Evolutionary conservation across 2,797 vertebrate species (phyloP).

Genomic region (Vultur gryphus): DNA sequence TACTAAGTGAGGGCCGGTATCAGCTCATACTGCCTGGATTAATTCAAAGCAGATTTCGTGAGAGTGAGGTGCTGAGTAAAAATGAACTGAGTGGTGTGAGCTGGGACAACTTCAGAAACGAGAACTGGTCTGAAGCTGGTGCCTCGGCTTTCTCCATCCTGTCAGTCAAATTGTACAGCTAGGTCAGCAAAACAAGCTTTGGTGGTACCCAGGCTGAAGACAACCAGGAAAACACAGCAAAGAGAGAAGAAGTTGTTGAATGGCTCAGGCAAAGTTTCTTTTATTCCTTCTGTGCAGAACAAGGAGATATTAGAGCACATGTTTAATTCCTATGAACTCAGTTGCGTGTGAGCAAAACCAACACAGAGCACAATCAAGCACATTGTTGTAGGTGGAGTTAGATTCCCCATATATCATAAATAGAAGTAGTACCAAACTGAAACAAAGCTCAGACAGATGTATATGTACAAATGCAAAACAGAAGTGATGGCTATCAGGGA

Average conservation of each 20-base stretch:
- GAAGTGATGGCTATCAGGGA: neutral
- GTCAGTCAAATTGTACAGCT: neutral
- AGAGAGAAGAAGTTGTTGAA: neutral
- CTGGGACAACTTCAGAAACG: neutral
- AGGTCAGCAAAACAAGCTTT: neutral
- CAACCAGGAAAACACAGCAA: neutral
- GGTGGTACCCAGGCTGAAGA: neutral
- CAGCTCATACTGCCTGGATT: neutral
- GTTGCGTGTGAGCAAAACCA: neutral
- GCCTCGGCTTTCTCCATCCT: neutral
- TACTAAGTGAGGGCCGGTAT: neutral
- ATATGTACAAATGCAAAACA: neutral
- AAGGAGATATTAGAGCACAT: neutral
- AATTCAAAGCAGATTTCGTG: neutral
- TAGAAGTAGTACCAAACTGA: neutral
- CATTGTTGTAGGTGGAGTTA: neutral
- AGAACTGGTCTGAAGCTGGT: neutral
- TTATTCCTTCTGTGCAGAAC: neutral
- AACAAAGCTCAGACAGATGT: conserved; percentile 13
- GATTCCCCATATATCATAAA: neutral
- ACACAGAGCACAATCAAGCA: neutral
- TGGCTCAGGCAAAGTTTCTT: neutral
- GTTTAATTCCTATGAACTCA: neutral
- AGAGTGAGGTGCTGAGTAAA: neutral
- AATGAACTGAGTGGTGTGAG: neutral